A percentile compares a stretch with the other conserved stretches of the same genome.
These are phyloP conservation scores for Ormyrus rosae DNA, from an alignment of 2,888 invertebrate genomes.

Conservation along the genomic window DNA sequence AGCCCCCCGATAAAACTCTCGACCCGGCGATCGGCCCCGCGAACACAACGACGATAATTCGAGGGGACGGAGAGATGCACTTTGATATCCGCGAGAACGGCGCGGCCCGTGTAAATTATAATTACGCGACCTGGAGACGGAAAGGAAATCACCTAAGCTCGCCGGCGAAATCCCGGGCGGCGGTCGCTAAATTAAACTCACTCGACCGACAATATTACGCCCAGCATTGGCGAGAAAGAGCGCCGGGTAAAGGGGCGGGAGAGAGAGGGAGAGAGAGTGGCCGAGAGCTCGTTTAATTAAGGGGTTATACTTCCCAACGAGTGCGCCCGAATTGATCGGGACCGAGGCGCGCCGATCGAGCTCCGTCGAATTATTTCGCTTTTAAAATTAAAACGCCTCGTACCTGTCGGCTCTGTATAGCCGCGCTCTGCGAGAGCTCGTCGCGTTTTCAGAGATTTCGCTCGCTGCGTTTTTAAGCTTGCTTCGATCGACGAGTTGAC, in stretches of 20 bases:
- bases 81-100: constrained; percentile 22
- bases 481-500: too few species aligned
- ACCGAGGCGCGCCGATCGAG: not conserved
- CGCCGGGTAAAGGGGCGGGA: not conserved
- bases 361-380: constrained; percentile 11
- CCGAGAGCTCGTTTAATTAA: constrained; percentile 47
- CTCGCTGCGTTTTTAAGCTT: too few species aligned
- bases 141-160: constrained; percentile 1
- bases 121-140: constrained; percentile 1
- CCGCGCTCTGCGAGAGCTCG: not conserved
- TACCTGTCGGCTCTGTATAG: too few species aligned
- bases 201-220: constrained; percentile 50
- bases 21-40: not conserved
- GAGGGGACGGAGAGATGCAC: not conserved
- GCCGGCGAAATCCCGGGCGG: not conserved
- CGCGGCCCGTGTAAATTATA: constrained; percentile 25
- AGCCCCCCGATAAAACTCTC: constrained; percentile 12
- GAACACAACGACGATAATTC: not conserved
- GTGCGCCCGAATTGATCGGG: constrained; percentile 36
- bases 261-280: too few species aligned
- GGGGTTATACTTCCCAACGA: constrained; percentile 18
- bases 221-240: not conserved
- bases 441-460: too few species aligned
- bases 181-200: constrained; percentile 54
- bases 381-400: too few species aligned